Evolutionary conservation across 2,113 vertebrate species (phyloP).

Genomic region (Pteruthius melanotis): DNA sequence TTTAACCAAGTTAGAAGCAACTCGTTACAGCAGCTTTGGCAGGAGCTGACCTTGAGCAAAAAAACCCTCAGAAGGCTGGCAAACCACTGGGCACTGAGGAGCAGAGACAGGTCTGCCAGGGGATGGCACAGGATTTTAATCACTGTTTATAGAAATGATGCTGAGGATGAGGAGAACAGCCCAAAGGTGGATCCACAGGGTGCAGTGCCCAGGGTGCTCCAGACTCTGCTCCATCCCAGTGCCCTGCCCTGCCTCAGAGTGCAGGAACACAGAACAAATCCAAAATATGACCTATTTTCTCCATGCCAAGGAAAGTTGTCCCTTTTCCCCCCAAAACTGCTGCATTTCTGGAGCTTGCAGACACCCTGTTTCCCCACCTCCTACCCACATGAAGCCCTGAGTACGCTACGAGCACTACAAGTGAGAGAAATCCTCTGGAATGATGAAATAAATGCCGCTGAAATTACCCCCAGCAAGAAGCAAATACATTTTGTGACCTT

Average conservation of each 20-base stretch:
- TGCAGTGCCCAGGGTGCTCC: neutral
- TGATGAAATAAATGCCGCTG: constrained; percentile 20
- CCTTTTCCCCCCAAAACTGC: neutral
- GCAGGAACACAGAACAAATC: neutral
- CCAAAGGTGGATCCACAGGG: accelerated
- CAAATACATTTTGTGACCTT: constrained; percentile 44
- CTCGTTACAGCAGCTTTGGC: neutral
- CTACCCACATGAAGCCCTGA: neutral
- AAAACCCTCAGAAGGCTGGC: neutral
- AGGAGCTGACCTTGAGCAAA: neutral
- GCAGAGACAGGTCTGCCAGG: neutral
- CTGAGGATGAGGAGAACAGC: neutral
- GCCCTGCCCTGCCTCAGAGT: neutral
- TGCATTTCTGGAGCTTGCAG: neutral
- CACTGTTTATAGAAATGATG: neutral
- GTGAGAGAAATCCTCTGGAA: neutral
- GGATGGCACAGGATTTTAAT: neutral
- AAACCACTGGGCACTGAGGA: neutral
- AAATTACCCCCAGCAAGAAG: constrained; percentile 17
- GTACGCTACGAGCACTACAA: accelerated
- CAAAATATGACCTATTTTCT: neutral
- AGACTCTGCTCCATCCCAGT: neutral
- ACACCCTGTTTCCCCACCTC: neutral
- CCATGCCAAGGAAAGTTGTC: neutral
- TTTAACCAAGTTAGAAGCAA: constrained; percentile 26